Conservation (phyloP, 2,888 invertebrate species). For the Selenia dentaria region DNA sequence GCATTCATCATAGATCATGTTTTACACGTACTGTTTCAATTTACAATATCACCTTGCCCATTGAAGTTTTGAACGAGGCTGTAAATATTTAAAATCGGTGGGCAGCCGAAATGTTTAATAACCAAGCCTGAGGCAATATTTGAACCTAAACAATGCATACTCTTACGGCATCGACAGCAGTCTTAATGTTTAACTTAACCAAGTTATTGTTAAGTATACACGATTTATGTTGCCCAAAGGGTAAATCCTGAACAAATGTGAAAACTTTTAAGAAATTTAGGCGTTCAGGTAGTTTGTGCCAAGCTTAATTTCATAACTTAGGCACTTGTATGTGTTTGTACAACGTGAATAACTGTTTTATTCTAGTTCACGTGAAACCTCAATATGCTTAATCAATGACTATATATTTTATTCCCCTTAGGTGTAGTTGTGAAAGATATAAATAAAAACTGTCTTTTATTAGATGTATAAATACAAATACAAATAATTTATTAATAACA, state of each 20-base stretch:
- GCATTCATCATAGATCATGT: no score
- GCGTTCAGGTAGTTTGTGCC: constrained; percentile 29
- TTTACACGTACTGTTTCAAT: no score
- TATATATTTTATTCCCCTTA: no score
- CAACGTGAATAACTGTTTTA: background rate
- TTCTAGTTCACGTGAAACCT: background rate
- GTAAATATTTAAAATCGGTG: background rate
- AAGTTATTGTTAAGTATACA: constrained; percentile 33
- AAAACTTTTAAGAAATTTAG: constrained; percentile 39
- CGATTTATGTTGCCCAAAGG: constrained; percentile 33
- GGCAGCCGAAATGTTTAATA: background rate
- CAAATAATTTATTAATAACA: no score
- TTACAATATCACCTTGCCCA: no score
- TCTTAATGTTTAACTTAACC: constrained; percentile 34
- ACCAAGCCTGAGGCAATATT: constrained; percentile 1
- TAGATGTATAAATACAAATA: no score
- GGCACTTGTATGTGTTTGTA: constrained; percentile 9
- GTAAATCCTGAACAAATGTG: constrained; percentile 46
- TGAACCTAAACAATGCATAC: constrained; percentile 6
- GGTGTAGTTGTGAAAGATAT: no score
- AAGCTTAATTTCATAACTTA: constrained; percentile 18
- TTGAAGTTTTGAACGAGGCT: no score
- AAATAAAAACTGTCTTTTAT: no score
- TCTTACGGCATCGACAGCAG: constrained; percentile 24
- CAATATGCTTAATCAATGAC: no score